These are phyloP conservation scores for Fistularia commersonii DNA, from an alignment of 2,797 vertebrate species.

Conservation along the genomic window DNA sequence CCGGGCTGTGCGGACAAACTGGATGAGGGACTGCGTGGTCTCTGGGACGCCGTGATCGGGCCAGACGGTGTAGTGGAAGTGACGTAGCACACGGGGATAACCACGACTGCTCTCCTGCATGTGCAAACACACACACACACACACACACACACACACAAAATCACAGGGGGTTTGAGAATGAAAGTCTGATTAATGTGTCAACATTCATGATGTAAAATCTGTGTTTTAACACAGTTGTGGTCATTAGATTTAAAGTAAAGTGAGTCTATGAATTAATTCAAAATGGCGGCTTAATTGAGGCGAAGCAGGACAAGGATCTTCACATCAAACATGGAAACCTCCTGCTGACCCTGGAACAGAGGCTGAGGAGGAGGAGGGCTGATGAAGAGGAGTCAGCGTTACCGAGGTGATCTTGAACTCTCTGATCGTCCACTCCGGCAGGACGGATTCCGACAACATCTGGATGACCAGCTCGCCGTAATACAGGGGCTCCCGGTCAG, in stretches of 20 bases:
- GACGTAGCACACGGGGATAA: constrained; percentile 82
- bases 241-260: too few species aligned
- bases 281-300: too few species aligned
- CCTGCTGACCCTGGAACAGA: too few species aligned
- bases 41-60: constrained; percentile 96
- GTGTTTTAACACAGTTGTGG: too few species aligned
- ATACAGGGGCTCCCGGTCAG: constrained; percentile 86
- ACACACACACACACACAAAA: too few species aligned
- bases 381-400: not conserved
- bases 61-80: constrained; percentile 98
- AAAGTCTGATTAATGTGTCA: not conserved
- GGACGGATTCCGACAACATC: constrained; percentile 88
- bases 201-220: too few species aligned
- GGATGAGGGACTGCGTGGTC: constrained; percentile 90
- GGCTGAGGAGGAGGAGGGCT: not conserved
- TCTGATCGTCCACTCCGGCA: constrained; percentile 95
- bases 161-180: not conserved
- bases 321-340: too few species aligned
- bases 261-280: too few species aligned
- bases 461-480: constrained; percentile 93
- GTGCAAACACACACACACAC: not conserved
- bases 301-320: too few species aligned
- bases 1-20: constrained; percentile 90
- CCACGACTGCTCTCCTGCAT: constrained; percentile 82
- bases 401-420: constrained; percentile 91